Percentiles rank a stretch among this genome's conserved stretches.
phyloP scores from a whole-genome alignment of 1,140 invertebrate genomes.

The Drosophila aff. region DNA sequence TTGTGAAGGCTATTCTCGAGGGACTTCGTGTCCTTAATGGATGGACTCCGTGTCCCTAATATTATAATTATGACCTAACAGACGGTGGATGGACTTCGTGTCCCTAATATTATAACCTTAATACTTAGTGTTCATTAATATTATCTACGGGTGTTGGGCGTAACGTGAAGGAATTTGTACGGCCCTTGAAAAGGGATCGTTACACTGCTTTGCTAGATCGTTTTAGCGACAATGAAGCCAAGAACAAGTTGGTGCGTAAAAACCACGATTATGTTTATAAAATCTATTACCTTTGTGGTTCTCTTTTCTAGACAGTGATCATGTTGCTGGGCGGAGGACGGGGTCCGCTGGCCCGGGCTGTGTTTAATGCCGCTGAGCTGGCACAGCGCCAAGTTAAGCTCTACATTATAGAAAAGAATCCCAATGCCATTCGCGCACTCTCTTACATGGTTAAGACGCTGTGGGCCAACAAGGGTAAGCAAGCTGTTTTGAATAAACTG shows the following conservation, averaged over 20 bases:
- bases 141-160: too few species aligned
- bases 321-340: constrained; percentile 98
- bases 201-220: constrained; percentile 89
- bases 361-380: constrained; percentile 90
- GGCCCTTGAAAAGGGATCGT: too few species aligned
- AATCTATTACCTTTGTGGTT: neutral
- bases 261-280: neutral
- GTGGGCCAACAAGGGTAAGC: constrained; percentile 91
- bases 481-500: neutral
- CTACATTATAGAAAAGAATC: constrained; percentile 99
- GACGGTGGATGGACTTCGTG: too few species aligned
- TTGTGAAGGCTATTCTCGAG: too few species aligned
- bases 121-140: too few species aligned
- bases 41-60: too few species aligned
- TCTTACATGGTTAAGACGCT: constrained; percentile 92
- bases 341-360: constrained; percentile 95
- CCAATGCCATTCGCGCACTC: constrained; percentile 96
- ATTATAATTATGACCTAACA: too few species aligned
- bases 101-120: too few species aligned
- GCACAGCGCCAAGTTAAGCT: constrained; percentile 87
- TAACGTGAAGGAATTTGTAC: too few species aligned
- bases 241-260: constrained; percentile 60
- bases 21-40: too few species aligned
- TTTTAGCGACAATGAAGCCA: constrained; percentile 76
- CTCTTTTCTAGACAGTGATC: constrained; percentile 87